Conservation (phyloP, 37 sponge, comb jelly and placozoan species). For the Halisarca cf. caerulea region DNA sequence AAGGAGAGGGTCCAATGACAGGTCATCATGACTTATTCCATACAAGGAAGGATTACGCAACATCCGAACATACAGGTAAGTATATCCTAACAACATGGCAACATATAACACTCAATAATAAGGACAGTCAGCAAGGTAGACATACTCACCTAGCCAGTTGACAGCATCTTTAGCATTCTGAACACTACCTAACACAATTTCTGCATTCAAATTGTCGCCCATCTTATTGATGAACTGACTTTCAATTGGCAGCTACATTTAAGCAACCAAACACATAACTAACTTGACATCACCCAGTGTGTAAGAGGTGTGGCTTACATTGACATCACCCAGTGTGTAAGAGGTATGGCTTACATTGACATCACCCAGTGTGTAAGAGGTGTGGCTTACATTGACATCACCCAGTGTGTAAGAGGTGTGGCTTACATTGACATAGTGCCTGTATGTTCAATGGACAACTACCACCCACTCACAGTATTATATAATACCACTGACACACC, state of each 20-base stretch:
- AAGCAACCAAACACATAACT: conserved; percentile 5
- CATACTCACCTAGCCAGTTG: conserved; percentile 80
- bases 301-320: neutral
- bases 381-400: too few species aligned
- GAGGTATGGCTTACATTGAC: too few species aligned
- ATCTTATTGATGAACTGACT: conserved; percentile 86
- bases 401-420: too few species aligned
- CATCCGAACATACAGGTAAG: conserved; percentile 96
- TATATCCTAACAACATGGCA: conserved; percentile 65
- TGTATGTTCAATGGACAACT: too few species aligned
- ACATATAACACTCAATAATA: neutral
- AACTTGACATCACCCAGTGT: neutral
- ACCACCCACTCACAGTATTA: too few species aligned
- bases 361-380: too few species aligned
- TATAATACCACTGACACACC: too few species aligned
- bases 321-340: too few species aligned
- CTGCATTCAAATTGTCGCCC: conserved; percentile 97
- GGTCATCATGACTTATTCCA: conserved; percentile 74
- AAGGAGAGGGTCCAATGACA: conserved; percentile 75
- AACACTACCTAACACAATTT: conserved; percentile 93
- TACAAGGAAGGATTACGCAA: conserved; percentile 90
- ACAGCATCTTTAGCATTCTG: conserved; percentile 96
- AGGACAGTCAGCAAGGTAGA: neutral
- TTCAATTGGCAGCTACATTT: conserved; percentile 91
- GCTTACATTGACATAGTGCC: too few species aligned